Evolutionary conservation across 2,113 vertebrate species (phyloP).

Genomic region (Upupa epops): DNA sequence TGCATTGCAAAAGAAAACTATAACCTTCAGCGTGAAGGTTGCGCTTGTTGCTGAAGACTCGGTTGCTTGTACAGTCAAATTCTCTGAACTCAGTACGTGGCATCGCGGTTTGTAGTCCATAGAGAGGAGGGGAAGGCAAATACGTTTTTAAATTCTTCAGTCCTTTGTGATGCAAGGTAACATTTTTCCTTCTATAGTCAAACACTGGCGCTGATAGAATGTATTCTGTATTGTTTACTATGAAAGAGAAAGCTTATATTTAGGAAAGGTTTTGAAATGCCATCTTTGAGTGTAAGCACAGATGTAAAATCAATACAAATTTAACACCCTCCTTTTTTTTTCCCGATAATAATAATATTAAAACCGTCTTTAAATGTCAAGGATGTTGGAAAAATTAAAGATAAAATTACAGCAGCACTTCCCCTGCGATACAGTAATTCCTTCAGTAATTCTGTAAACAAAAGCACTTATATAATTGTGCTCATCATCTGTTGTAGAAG

Average conservation of each 20-base stretch:
- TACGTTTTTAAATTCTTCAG: not conserved
- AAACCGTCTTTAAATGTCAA: slow-evolving; percentile 73
- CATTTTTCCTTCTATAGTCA: slow-evolving; percentile 10
- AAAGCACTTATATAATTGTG: slow-evolving; percentile 65
- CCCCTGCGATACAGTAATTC: slow-evolving; percentile 58
- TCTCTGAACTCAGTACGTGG: not conserved
- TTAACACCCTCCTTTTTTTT: slow-evolving; percentile 46
- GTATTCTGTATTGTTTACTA: slow-evolving; percentile 51
- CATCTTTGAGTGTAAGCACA: slow-evolving; percentile 51
- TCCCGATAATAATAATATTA: slow-evolving; percentile 70
- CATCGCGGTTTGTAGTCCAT: not conserved
- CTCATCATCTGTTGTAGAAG: slow-evolving; percentile 71
- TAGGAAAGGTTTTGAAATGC: slow-evolving; percentile 56
- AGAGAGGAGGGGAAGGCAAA: slow-evolving; percentile 14
- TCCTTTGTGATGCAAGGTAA: not conserved
- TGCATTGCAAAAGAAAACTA: not conserved
- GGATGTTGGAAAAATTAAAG: slow-evolving; percentile 70
- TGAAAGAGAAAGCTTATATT: slow-evolving; percentile 37
- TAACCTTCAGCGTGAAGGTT: not conserved
- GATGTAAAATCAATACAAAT: slow-evolving; percentile 63
- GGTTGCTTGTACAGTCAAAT: not conserved
- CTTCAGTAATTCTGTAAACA: slow-evolving; percentile 71
- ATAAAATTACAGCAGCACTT: slow-evolving; percentile 66
- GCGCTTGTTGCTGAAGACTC: not conserved
- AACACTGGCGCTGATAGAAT: not conserved